Conservation (phyloP, 2,113 vertebrate species). For the Pleuronectes platessa region DNA sequence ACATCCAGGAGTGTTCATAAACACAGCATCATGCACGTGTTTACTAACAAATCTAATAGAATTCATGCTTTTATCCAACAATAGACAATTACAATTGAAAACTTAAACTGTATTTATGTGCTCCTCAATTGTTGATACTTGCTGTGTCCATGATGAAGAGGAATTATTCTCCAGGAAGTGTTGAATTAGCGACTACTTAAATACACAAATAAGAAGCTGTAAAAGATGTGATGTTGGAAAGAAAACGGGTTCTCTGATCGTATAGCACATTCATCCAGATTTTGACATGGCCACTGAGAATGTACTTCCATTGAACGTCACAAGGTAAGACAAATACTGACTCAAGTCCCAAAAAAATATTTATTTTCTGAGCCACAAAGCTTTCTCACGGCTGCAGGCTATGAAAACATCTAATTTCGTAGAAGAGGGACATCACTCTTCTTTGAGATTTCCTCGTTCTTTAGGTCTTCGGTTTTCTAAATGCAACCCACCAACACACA, state of each 20-base stretch:
- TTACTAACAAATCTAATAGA: too few species aligned
- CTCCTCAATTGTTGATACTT: too few species aligned
- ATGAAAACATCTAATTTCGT: slow-evolving; percentile 68
- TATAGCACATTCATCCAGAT: slow-evolving; percentile 34
- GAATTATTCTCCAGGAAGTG: background rate
- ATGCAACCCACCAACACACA: slow-evolving; percentile 12
- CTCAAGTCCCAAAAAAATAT: slow-evolving; percentile 57
- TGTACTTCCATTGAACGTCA: slow-evolving; percentile 39
- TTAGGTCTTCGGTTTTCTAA: slow-evolving; percentile 32
- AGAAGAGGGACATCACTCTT: slow-evolving; percentile 49
- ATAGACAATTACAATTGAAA: too few species aligned
- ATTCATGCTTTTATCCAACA: too few species aligned
- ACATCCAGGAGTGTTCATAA: too few species aligned
- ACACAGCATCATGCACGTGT: too few species aligned
- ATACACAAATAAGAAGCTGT: background rate
- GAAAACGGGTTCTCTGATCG: slow-evolving; percentile 31
- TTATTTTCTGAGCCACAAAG: slow-evolving; percentile 67
- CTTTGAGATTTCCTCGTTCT: slow-evolving; percentile 53
- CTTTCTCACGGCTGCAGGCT: slow-evolving; percentile 56
- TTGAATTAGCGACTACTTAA: background rate
- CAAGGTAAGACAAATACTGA: slow-evolving; percentile 57
- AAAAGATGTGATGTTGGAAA: slow-evolving; percentile 1
- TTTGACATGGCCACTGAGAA: slow-evolving; percentile 35
- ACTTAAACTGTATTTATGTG: too few species aligned
- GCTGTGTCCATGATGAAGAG: too few species aligned